These are phyloP conservation scores for Heliangelus exortis DNA, from an alignment of 2,797 vertebrate species.

Conservation along the genomic window DNA sequence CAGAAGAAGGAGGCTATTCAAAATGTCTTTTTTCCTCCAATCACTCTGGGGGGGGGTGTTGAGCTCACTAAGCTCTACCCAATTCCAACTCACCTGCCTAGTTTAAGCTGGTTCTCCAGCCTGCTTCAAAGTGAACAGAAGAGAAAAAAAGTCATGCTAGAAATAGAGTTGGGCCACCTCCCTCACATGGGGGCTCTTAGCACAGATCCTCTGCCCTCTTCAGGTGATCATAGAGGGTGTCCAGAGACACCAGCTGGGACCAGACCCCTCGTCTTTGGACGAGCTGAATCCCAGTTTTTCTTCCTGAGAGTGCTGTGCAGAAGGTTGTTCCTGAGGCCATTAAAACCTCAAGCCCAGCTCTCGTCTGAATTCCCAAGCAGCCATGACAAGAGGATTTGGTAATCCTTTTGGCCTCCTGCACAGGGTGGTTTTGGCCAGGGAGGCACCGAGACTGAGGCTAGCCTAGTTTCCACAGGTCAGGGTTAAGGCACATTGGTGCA, in stretches of 20 bases:
- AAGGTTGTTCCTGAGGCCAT: not conserved
- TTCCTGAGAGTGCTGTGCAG: not conserved
- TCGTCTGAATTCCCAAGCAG: not conserved
- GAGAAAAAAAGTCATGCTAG: not conserved
- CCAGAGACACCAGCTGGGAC: not conserved
- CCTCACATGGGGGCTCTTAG: not conserved
- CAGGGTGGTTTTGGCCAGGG: not conserved
- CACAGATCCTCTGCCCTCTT: not conserved
- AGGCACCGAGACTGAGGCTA: not conserved
- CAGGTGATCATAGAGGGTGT: not conserved
- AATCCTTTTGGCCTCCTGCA: not conserved
- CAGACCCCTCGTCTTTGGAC: not conserved
- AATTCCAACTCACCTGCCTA: not conserved
- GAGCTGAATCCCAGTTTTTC: not conserved
- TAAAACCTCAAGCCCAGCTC: not conserved
- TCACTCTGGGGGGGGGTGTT: conserved; percentile 19
- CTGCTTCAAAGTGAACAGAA: not conserved
- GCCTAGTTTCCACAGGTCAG: conserved; percentile 27
- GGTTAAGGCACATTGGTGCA: not conserved
- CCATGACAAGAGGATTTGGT: not conserved
- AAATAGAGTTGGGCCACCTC: not conserved
- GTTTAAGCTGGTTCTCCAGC: not conserved
- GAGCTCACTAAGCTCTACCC: not conserved
- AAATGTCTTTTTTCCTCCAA: fast-evolving
- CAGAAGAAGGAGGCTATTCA: not conserved